Evolutionary conservation across 2,113 vertebrate species (phyloP).

Genomic region (Cercocebus atys): DNA sequence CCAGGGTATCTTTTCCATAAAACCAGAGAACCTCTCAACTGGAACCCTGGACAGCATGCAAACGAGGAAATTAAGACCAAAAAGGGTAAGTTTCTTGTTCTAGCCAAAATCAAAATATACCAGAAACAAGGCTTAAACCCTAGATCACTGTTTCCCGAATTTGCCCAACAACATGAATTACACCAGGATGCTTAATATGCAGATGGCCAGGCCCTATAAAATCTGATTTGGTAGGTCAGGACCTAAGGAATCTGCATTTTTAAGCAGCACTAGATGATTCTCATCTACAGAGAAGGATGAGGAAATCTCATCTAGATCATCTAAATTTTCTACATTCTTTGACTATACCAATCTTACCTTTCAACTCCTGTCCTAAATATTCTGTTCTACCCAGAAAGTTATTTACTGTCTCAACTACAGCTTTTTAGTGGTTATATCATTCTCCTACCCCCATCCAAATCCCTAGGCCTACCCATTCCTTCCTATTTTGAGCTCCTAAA

Average conservation of each 20-base stretch:
- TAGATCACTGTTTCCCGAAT: neutral
- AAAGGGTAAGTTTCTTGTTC: neutral
- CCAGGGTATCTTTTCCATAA: constrained; percentile 18
- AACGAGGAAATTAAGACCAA: neutral
- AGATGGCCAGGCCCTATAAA: neutral
- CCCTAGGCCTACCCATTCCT: neutral
- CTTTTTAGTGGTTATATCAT: neutral
- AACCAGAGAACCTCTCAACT: constrained; percentile 47
- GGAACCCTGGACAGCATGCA: neutral
- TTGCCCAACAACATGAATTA: neutral
- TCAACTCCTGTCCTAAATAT: neutral
- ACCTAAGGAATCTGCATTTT: neutral
- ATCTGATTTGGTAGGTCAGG: neutral
- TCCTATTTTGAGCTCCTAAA: neutral
- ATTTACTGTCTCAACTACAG: neutral
- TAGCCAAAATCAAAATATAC: constrained; percentile 33
- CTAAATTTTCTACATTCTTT: neutral
- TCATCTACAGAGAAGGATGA: neutral
- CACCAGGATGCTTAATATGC: neutral
- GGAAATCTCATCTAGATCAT: constrained; percentile 47
- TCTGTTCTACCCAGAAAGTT: neutral
- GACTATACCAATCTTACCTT: constrained; percentile 6
- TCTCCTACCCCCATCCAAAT: neutral
- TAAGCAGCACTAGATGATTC: neutral
- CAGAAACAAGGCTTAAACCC: neutral